Percentiles rank a stretch among this genome's conserved stretches.
These are phyloP conservation scores for Xanthorhoe spadicearia DNA, from an alignment of 2,888 invertebrate genomes.

Conservation along the genomic window DNA sequence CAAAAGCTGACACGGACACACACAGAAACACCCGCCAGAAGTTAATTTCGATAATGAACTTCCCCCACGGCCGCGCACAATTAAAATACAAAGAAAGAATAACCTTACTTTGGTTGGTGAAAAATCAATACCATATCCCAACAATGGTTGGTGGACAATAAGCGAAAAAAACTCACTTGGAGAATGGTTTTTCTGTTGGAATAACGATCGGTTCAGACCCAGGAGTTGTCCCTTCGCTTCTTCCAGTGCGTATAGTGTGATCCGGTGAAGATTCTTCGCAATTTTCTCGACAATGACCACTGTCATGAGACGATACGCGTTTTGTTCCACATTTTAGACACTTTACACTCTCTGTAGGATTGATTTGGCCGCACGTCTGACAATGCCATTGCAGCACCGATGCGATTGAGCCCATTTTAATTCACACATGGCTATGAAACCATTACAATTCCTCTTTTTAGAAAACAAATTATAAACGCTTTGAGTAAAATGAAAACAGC, in stretches of 20 bases:
- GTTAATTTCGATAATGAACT: slow-evolving; percentile 72
- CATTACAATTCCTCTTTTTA: slow-evolving; percentile 79
- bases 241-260: slow-evolving; percentile 72
- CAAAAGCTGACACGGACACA: slow-evolving; percentile 68
- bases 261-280: slow-evolving; percentile 76
- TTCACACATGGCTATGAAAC: slow-evolving; percentile 84
- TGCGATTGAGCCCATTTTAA: slow-evolving; percentile 95
- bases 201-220: slow-evolving; percentile 76
- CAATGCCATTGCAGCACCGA: slow-evolving; percentile 97
- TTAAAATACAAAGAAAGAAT: slow-evolving; percentile 74
- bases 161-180: slow-evolving; percentile 69
- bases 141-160: slow-evolving; percentile 64
- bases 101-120: slow-evolving; percentile 75
- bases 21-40: slow-evolving; percentile 56
- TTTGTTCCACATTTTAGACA: slow-evolving; percentile 93
- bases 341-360: slow-evolving; percentile 93
- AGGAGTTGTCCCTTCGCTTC: slow-evolving; percentile 77
- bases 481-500: slow-evolving; percentile 83
- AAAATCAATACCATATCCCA: slow-evolving; percentile 78
- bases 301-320: slow-evolving; percentile 86
- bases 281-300: slow-evolving; percentile 71
- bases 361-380: slow-evolving; percentile 94
- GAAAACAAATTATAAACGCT: slow-evolving; percentile 68
- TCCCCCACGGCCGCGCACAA: slow-evolving; percentile 59
- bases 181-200: slow-evolving; percentile 73